Evolutionary conservation across 2,888 invertebrate species (phyloP).

Genomic region (Meiosimyza platycephala): DNA sequence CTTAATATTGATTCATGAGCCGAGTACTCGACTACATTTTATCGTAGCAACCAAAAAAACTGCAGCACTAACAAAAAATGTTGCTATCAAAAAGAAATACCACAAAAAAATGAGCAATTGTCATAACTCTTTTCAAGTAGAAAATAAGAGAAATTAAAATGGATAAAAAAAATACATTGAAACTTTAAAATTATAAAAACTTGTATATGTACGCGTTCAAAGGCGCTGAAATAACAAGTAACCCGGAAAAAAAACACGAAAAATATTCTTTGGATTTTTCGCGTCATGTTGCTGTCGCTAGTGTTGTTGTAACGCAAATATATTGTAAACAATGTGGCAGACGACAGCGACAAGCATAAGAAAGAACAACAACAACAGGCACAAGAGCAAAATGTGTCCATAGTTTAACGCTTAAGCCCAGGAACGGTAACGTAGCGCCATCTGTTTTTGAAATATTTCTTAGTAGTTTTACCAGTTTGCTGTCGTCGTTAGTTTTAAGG

Average conservation of each 20-base stretch:
- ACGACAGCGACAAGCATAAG: slow-evolving; percentile 9
- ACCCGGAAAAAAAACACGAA: not conserved
- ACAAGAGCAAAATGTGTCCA: slow-evolving; percentile 7
- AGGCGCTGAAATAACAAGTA: too few relatives aligned
- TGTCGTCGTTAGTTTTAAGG: too few relatives aligned
- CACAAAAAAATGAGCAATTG: too few relatives aligned
- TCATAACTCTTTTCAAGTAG: too few relatives aligned
- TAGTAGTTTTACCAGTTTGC: not conserved
- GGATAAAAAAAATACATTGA: not conserved
- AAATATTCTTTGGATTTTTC: not conserved
- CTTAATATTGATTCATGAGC: too few relatives aligned
- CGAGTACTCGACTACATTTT: too few relatives aligned
- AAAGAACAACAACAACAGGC: slow-evolving; percentile 1
- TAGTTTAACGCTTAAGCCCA: slow-evolving; percentile 1
- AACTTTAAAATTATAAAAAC: too few relatives aligned
- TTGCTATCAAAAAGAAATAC: not conserved
- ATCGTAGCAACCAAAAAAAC: too few relatives aligned
- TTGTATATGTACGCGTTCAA: too few relatives aligned
- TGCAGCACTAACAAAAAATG: too few relatives aligned
- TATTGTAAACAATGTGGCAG: slow-evolving; percentile 28
- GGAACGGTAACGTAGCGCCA: slow-evolving; percentile 16
- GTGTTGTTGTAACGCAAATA: slow-evolving; percentile 6
- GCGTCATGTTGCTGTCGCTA: not conserved
- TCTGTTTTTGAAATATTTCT: slow-evolving; percentile 11
- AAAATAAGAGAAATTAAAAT: too few relatives aligned